phyloP scores from a whole-genome alignment of 2,113 vertebrate species.

The Callospermophilus lateralis region DNA sequence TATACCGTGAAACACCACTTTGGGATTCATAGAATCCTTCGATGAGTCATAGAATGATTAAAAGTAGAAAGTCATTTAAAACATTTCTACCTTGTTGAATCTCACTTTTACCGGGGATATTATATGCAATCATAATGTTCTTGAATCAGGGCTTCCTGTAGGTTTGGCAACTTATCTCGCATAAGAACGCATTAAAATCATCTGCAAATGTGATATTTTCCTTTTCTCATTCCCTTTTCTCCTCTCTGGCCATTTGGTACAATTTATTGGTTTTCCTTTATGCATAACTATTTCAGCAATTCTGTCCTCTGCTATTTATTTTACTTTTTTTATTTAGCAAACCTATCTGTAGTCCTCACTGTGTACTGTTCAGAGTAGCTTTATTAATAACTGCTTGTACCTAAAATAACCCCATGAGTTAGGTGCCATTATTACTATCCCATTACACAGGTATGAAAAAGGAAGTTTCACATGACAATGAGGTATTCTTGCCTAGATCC shows the following conservation, averaged over 20 bases:
- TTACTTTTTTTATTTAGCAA: not conserved
- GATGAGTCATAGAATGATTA: constrained; percentile 18
- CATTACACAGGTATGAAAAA: not conserved
- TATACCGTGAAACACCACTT: not conserved
- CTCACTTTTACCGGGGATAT: not conserved
- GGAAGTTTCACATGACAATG: not conserved
- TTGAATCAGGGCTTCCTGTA: not conserved
- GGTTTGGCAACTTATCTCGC: not conserved
- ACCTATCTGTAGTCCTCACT: not conserved
- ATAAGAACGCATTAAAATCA: not conserved
- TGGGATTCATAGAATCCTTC: not conserved
- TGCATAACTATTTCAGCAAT: not conserved
- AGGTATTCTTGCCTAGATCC: not conserved
- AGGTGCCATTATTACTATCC: not conserved
- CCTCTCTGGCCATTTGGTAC: not conserved
- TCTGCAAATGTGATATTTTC: not conserved
- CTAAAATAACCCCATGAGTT: not conserved
- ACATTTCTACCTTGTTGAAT: not conserved
- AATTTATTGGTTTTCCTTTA: constrained; percentile 13
- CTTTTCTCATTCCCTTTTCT: not conserved
- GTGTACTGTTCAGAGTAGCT: not conserved
- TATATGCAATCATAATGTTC: not conserved
- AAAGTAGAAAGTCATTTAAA: constrained; percentile 18
- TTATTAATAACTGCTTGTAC: not conserved
- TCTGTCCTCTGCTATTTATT: not conserved